These are phyloP conservation scores for Brachionus sp. DNA, from an alignment of 1,140 invertebrate species.

Conservation along the genomic window DNA sequence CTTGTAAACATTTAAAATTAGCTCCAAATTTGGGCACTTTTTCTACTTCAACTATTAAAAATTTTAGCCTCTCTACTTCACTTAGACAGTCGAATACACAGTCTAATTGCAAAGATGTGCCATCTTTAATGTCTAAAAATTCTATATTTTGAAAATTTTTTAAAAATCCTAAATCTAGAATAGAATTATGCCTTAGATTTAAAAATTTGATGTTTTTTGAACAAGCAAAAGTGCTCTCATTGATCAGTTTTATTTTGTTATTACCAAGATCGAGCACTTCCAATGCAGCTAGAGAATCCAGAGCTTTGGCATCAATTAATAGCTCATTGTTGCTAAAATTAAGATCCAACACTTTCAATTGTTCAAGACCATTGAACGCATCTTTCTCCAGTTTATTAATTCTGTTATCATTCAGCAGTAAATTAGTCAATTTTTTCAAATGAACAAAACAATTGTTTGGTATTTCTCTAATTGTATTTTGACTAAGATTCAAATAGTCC, in stretches of 20 bases:
- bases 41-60: not conserved
- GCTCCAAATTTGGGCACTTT: not conserved
- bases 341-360: not conserved
- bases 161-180: not conserved
- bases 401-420: not conserved
- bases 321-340: not conserved
- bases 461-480: not conserved
- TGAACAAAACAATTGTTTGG: not conserved
- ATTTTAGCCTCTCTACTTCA: not conserved
- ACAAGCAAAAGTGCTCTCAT: not conserved
- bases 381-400: not conserved
- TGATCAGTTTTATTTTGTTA: not conserved
- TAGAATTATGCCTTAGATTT: not conserved
- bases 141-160: not conserved
- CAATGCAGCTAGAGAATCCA: not conserved
- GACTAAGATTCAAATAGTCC: not conserved
- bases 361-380: not conserved
- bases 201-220: slow-evolving; percentile 24
- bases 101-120: not conserved
- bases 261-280: not conserved
- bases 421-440: not conserved
- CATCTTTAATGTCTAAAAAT: not conserved
- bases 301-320: not conserved
- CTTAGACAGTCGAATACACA: not conserved
- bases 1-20: not conserved